Percentiles rank a stretch among this genome's conserved stretches.
Conservation (phyloP, 1,140 invertebrate genomes). For the Subanguina moxae region DNA sequence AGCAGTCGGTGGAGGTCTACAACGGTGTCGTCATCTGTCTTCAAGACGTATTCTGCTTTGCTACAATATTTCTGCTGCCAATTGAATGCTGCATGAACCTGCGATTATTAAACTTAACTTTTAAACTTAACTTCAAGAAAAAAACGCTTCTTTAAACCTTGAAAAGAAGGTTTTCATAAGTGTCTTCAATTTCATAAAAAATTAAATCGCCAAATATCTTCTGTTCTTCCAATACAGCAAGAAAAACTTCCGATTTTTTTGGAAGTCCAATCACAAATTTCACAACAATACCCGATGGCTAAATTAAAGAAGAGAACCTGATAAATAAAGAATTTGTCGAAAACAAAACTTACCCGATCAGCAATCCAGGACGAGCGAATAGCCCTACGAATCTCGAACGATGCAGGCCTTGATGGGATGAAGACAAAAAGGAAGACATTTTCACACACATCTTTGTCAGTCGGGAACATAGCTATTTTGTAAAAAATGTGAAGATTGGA, state of each 20-base stretch:
- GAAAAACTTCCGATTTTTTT: constrained; percentile 5
- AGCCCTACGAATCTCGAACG: neutral
- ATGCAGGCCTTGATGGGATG: neutral
- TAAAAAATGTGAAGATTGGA: neutral
- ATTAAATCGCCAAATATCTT: constrained; percentile 26
- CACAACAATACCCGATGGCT: constrained; percentile 1
- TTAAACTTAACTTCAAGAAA: neutral
- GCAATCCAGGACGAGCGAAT: constrained; percentile 6
- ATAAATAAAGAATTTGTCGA: too few relatives aligned
- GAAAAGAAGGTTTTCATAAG: constrained; percentile 30
- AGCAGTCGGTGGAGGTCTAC: constrained; percentile 23
- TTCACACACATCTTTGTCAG: neutral
- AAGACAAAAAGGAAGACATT: constrained; percentile 3
- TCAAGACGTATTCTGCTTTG: constrained; percentile 20
- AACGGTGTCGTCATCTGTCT: constrained; percentile 30
- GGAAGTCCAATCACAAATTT: constrained; percentile 21
- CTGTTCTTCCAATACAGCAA: constrained; percentile 9
- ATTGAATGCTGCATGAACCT: constrained; percentile 27
- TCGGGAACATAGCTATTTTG: neutral
- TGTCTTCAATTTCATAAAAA: constrained; percentile 30
- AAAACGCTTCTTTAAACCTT: constrained; percentile 12
- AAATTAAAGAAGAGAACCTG: neutral
- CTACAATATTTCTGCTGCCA: constrained; percentile 26
- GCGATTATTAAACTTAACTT: neutral
- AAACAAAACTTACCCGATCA: too few relatives aligned